A percentile compares a stretch with the other conserved stretches of the same genome.
These are phyloP conservation scores for Tachina fera DNA, from an alignment of 2,888 invertebrate genomes.

Conservation along the genomic window DNA sequence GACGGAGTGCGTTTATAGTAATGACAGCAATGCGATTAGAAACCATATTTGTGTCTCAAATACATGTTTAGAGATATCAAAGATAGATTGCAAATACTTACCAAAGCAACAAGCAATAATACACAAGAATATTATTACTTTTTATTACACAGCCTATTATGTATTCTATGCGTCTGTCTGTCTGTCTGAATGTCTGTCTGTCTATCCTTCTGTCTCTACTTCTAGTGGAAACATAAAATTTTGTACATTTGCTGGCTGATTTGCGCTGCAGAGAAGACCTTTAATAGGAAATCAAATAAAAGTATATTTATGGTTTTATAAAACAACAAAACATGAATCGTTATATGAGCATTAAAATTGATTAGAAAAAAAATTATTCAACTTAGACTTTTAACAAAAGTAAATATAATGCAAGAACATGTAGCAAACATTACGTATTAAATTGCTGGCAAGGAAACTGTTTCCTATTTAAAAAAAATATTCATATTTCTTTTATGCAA, in stretches of 20 bases:
- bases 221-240: background rate
- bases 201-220: too few relatives aligned
- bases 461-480: slow-evolving; percentile 31
- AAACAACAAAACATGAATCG: slow-evolving; percentile 14
- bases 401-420: slow-evolving; percentile 27
- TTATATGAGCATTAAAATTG: background rate
- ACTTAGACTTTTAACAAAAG: background rate
- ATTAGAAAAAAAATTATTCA: slow-evolving; percentile 7
- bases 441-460: background rate
- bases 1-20: slow-evolving; percentile 63
- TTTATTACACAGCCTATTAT: slow-evolving; percentile 29
- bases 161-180: slow-evolving; percentile 14
- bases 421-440: background rate
- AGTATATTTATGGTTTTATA: slow-evolving; percentile 48
- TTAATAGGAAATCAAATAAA: slow-evolving; percentile 65
- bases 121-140: slow-evolving; percentile 39
- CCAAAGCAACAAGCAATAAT: slow-evolving; percentile 7
- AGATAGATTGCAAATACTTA: slow-evolving; percentile 57
- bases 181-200: background rate
- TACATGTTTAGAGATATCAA: slow-evolving; percentile 67
- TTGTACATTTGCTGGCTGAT: background rate
- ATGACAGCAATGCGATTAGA: slow-evolving; percentile 72
- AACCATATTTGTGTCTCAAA: slow-evolving; percentile 70
- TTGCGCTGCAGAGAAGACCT: slow-evolving; percentile 35
- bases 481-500: too few relatives aligned